A percentile compares a stretch with the other conserved stretches of the same genome.
Conservation (phyloP, 2,888 invertebrate species). For the Sabellastarte sp. region DNA sequence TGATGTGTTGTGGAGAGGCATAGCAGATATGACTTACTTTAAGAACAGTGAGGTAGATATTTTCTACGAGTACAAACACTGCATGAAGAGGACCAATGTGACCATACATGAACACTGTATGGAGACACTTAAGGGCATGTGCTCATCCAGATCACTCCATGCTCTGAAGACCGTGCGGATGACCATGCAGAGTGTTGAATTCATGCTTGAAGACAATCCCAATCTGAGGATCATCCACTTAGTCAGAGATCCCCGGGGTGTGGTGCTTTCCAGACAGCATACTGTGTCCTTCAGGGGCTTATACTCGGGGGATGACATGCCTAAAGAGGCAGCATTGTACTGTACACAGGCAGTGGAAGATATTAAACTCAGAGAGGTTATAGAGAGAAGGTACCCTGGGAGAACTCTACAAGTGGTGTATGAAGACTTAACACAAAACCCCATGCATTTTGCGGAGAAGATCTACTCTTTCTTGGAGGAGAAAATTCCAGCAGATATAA, state of each 20-base stretch:
- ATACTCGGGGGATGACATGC: not conserved
- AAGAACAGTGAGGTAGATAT: not conserved
- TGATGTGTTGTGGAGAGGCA: not conserved
- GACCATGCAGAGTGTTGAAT: not conserved
- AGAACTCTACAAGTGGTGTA: not conserved
- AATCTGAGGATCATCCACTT: not conserved
- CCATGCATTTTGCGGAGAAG: not conserved
- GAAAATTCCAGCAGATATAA: not conserved
- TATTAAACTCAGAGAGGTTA: not conserved
- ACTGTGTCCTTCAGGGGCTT: not conserved
- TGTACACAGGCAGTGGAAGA: not conserved
- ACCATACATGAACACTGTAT: not conserved
- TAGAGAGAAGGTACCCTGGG: not conserved
- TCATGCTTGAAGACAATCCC: not conserved
- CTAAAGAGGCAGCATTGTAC: not conserved
- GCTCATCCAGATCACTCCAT: not conserved
- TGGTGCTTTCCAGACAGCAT: not conserved
- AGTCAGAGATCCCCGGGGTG: not conserved
- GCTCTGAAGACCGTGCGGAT: not conserved
- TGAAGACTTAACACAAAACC: not conserved
- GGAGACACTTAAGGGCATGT: not conserved
- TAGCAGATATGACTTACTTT: not conserved
- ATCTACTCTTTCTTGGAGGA: not conserved
- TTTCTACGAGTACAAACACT: not conserved
- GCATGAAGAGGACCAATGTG: no score